Conservation (phyloP, 2,888 invertebrate species). For the Anaspis maculata region DNA sequence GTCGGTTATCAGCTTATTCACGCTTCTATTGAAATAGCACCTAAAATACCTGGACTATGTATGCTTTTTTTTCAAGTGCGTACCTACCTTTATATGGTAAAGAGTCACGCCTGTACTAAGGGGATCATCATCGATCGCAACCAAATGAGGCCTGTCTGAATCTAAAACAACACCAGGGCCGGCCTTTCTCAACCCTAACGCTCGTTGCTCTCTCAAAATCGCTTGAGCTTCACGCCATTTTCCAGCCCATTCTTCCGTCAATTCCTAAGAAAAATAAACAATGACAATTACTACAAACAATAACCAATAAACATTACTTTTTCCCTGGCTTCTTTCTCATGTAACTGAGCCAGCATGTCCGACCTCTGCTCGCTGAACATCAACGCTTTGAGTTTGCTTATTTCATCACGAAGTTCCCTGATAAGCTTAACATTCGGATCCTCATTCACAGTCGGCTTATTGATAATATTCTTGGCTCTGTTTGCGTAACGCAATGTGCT, state of each 20-base stretch:
- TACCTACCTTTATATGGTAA: conserved; percentile 74
- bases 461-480: conserved; percentile 84
- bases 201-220: conserved; percentile 80
- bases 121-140: conserved; percentile 85
- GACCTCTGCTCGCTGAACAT: conserved; percentile 54
- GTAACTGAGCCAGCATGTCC: conserved; percentile 71
- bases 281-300: no score
- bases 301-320: conserved; percentile 58
- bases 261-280: conserved; percentile 31
- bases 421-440: conserved; percentile 84
- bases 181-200: conserved; percentile 76
- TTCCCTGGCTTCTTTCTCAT: conserved; percentile 85
- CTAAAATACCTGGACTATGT: no score
- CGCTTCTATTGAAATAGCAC: no score
- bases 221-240: conserved; percentile 89
- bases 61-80: no score
- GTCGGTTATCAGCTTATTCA: no score
- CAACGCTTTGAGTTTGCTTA: conserved; percentile 69
- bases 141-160: conserved; percentile 85
- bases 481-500: conserved; percentile 83
- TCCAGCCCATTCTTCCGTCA: conserved; percentile 89
- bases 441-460: conserved; percentile 85
- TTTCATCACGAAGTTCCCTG: conserved; percentile 75
- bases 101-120: conserved; percentile 85
- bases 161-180: conserved; percentile 83